Conservation (phyloP, 2,797 vertebrate genomes). For the Sebastes jordani region DNA sequence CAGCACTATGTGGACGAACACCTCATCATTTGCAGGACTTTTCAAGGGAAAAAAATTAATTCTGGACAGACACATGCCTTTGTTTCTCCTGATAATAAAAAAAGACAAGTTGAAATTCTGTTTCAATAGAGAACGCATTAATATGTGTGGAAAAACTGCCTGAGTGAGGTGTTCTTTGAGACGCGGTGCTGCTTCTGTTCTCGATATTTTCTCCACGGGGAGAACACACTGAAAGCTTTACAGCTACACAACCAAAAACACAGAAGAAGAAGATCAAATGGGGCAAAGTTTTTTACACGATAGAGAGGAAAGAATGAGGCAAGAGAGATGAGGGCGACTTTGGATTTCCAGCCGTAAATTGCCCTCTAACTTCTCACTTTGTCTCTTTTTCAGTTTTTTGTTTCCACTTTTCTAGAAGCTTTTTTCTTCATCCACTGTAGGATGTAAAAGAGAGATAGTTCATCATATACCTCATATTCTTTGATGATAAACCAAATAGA, state of each 20-base stretch:
- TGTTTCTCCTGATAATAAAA: slow-evolving; percentile 20
- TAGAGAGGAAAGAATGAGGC: slow-evolving; percentile 57
- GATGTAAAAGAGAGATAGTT: slow-evolving; percentile 91
- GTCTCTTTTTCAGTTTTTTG: slow-evolving; percentile 54
- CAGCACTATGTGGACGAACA: slow-evolving; percentile 62
- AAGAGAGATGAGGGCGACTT: slow-evolving; percentile 53
- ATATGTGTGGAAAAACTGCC: slow-evolving; percentile 5
- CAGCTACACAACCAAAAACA: slow-evolving; percentile 90
- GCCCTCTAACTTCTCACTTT: slow-evolving; percentile 63
- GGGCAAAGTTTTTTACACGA: slow-evolving; percentile 52
- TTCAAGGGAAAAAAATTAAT: background rate
- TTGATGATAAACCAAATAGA: slow-evolving; percentile 93
- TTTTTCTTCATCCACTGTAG: slow-evolving; percentile 73
- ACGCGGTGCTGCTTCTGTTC: slow-evolving; percentile 79
- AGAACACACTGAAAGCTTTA: slow-evolving; percentile 82
- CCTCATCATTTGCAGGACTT: slow-evolving; percentile 13
- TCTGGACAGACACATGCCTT: slow-evolving; percentile 15
- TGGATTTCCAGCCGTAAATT: slow-evolving; percentile 28
- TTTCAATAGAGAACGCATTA: slow-evolving; percentile 17
- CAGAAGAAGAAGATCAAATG: slow-evolving; percentile 60
- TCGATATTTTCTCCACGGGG: slow-evolving; percentile 57
- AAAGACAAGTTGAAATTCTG: background rate
- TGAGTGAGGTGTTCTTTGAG: slow-evolving; percentile 44
- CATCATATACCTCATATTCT: slow-evolving; percentile 96
- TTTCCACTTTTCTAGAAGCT: slow-evolving; percentile 63